Evolutionary conservation across 2,797 vertebrate genomes (phyloP), one percentile per base, ranked within the genome.

Genomic region (Acanthurus lineatus): DNA sequence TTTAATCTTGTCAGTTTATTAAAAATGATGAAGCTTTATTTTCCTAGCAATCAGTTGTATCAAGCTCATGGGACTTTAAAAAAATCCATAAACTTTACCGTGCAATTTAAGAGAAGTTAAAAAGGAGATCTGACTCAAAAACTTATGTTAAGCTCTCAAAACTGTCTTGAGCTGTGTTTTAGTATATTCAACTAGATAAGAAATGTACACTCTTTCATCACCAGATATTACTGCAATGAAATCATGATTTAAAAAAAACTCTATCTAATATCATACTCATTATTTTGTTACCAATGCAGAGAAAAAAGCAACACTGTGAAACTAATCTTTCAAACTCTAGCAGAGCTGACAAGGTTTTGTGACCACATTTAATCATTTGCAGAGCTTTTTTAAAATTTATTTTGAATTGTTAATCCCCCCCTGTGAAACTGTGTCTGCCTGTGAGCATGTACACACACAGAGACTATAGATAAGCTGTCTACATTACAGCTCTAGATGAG

Each of bases 401-500:
- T 69, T 32, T 64, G 4, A 58, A 22, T 57, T 42, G 57, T 45
- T 63, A 64, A 60, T 61, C 73, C 51, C 16, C 16, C 40, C 11
- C 40, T 12, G 11, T 69, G 44, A 25, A 60, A 49, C 62, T 28
- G 67, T 16, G 20, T 77, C 40, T 49, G 35, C 53, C 54, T 51
- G 66, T 25, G 40, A 73, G 28, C 44, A 16, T 42, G 44, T 56
- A 73, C 57, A 70, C 63, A 51, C 77, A 51, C 15, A 49, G 60
- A 78, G 28, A 42, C 48, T 69, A 79, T 91, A 90, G 32, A 76
- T 85, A 83, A 89, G 60, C 15, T 75, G 73, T 82, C 69, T 66
- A 73, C 64, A 44, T 65, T 67, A 57, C 74, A 68, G 84, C 77
- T 74, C 83, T 77, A 35, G 35, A 72, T 91, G 91, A 91, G 82